Base-by-base conservation (phyloP, 1,140 invertebrate genomes). In the Gonatopus flavifemur region DNA sequence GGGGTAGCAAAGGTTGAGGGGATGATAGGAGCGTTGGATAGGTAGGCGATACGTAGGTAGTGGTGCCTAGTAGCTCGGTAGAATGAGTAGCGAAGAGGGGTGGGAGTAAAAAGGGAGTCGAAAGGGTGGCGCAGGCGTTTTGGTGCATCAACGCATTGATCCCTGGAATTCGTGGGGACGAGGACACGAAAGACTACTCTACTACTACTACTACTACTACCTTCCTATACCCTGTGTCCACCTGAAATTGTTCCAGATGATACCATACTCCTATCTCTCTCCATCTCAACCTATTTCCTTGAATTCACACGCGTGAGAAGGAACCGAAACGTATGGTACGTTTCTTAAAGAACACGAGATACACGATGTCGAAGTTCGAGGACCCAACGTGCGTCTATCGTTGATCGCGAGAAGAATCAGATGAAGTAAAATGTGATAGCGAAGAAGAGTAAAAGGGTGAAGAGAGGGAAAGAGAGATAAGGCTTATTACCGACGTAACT, bases 131-230 rank as follows among this genome's bases (percentile, higher is more conserved):
- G 72, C 72, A 72, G 67, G 72, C 71, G 71, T 74, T 74, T 72
- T 70, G 66, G 60, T 63, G 70, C 70, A 72, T 63, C 70, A 54
- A 72, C 71, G 70, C 71, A 74, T 74, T 72, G 71, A 74, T 74
- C 71, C 69, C 67, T 62, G 67, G 71, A 72, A 74, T 71, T 72
- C 69, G 59, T 64, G 45, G 55, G 58, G 58, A 63, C 54, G 55
- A 38, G 45, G 61, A 53, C 59, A 30, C 18, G 24, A 28, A 37
- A 32, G 33, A 37, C 35, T 19, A n/a, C 38, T 40, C 35, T 19
- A 15, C 35, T 20, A 10, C 44, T 21, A 46, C 32, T 0, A 28
- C 32, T 9, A 37, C 30, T 5, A 20, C 35, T 22, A 45, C 13
- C 30, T 40, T 16, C n/a, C 16, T 15, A 40, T 13, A 16, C 30